These are phyloP conservation scores for Junonia oenone DNA, from an alignment of 2,888 invertebrate species.

Conservation along the genomic window DNA sequence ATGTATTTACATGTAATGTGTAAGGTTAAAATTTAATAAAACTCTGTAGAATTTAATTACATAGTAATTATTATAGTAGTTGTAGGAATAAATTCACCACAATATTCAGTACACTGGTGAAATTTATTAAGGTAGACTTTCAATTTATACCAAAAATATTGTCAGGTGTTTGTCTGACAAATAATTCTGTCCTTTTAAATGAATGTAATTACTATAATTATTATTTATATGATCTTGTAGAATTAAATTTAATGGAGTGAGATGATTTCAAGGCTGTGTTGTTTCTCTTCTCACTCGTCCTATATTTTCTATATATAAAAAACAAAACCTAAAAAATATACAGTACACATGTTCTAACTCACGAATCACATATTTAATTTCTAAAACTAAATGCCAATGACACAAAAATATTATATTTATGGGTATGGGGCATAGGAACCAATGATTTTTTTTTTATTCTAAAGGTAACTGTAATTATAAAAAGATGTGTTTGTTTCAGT, in stretches of 20 bases:
- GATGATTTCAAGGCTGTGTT: conserved; percentile 23
- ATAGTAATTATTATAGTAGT: background rate
- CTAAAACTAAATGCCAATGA: background rate
- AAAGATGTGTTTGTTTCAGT: too few relatives aligned
- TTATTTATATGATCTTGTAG: conserved; percentile 7
- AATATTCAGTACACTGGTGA: background rate
- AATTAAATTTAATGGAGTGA: conserved; percentile 10
- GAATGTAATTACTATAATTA: conserved; percentile 1
- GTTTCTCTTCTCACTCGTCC: conserved; percentile 8
- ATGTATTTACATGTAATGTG: conserved; percentile 7
- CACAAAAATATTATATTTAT: background rate
- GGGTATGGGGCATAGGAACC: too few relatives aligned
- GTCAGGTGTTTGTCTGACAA: background rate
- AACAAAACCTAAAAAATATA: background rate
- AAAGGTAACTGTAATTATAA: too few relatives aligned
- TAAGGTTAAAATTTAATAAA: conserved; percentile 5
- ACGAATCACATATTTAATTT: too few relatives aligned
- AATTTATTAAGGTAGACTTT: background rate
- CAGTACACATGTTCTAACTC: background rate
- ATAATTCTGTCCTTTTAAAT: conserved; percentile 7
- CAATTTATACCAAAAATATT: conserved; percentile 13
- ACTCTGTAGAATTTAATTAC: background rate
- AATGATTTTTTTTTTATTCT: too few relatives aligned
- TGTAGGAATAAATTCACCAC: background rate
- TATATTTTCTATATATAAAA: background rate